Percentiles rank a stretch among this genome's conserved stretches.
phyloP scores from a whole-genome alignment of 1,140 invertebrate genomes.

The Lepidurus couesii region DNA sequence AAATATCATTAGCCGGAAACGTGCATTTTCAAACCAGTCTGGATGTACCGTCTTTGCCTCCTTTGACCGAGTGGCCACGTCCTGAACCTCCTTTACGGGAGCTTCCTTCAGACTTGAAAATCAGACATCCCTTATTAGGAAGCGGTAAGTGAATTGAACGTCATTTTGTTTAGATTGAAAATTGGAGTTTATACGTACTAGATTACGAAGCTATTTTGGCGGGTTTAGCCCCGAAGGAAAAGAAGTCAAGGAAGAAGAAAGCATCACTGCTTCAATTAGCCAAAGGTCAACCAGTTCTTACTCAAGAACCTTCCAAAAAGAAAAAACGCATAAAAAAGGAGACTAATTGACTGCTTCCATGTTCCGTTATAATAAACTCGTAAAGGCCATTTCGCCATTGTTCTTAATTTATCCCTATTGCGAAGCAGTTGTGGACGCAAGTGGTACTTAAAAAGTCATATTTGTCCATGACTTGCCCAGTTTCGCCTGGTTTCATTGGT shows the following conservation, averaged over 20 bases:
- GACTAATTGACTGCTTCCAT: background rate
- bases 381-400: background rate
- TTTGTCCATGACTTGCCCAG: no score
- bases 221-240: background rate
- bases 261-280: background rate
- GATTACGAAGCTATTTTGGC: background rate
- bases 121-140: background rate
- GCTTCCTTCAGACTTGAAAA: background rate
- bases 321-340: conserved; percentile 6
- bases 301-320: background rate
- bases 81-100: background rate
- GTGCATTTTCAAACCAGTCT: background rate
- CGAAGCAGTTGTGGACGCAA: no score
- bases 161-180: background rate
- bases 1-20: background rate
- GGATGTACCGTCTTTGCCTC: background rate
- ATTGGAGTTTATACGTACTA: background rate
- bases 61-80: background rate
- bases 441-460: no score
- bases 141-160: background rate
- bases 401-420: background rate
- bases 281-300: background rate
- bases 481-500: no score
- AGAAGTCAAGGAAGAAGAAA: background rate
- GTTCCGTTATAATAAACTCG: background rate